These are phyloP conservation scores for Trissoscelio sp. DNA, from an alignment of 2,888 invertebrate genomes.

Conservation along the genomic window DNA sequence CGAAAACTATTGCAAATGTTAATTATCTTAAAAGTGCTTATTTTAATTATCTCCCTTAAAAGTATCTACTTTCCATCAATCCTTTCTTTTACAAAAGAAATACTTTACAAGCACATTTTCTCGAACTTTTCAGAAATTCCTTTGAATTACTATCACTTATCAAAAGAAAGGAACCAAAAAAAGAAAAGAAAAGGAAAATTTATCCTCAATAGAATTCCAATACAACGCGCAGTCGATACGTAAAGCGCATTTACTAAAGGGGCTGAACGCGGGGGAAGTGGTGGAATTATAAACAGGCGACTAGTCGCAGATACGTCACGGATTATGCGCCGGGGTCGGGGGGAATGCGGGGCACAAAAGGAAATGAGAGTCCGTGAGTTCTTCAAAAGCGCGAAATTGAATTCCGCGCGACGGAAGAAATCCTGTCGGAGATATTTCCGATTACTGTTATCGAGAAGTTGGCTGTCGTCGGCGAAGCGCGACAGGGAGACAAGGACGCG, in stretches of 20 bases:
- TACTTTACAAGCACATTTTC: too few relatives aligned
- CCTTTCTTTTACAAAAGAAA: too few relatives aligned
- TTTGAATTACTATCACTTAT: background rate
- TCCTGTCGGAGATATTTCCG: conserved; percentile 55
- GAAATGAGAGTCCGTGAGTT: conserved; percentile 41
- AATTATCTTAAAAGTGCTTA: too few relatives aligned
- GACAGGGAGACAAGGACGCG: background rate
- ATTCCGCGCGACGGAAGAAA: conserved; percentile 55
- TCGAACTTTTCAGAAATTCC: background rate
- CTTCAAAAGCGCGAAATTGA: conserved; percentile 55
- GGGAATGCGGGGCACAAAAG: conserved; percentile 23
- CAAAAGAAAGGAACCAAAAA: background rate
- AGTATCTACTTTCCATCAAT: too few relatives aligned
- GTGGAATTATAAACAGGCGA: conserved; percentile 39
- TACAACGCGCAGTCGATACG: conserved; percentile 12
- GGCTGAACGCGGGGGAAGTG: background rate
- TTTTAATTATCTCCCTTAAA: too few relatives aligned
- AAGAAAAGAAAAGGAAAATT: background rate
- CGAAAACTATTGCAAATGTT: too few relatives aligned
- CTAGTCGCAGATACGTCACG: conserved; percentile 22
- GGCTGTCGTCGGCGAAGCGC: conserved; percentile 7
- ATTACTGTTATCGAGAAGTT: conserved; percentile 56
- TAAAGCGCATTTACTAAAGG: conserved; percentile 7
- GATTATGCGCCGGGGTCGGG: conserved; percentile 21
- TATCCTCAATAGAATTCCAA: background rate